These are phyloP conservation scores for Ranitomeya variabilis DNA, from an alignment of 2,113 vertebrate species.

Conservation along the genomic window DNA sequence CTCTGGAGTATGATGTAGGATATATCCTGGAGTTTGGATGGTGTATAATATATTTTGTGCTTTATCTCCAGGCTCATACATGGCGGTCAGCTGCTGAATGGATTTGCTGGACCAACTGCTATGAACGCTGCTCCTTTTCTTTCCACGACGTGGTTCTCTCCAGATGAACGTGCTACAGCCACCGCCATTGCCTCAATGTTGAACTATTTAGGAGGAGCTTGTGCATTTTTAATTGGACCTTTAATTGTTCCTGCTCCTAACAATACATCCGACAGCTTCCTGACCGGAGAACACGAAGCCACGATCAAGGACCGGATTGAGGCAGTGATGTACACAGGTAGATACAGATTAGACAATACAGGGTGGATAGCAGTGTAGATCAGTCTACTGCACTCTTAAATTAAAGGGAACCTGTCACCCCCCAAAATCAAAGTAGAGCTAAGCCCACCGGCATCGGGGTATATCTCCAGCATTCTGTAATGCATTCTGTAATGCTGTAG, in stretches of 20 bases:
- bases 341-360: background rate
- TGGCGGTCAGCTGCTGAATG: conserved; percentile 90
- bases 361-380: no score
- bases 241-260: conserved; percentile 91
- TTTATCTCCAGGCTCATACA: conserved; percentile 85
- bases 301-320: conserved; percentile 87
- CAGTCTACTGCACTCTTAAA: no score
- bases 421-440: no score
- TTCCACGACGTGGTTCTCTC: conserved; percentile 95
- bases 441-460: no score
- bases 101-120: conserved; percentile 90
- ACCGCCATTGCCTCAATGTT: conserved; percentile 90
- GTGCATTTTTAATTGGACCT: conserved; percentile 87
- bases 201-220: conserved; percentile 84
- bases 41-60: conserved; percentile 12
- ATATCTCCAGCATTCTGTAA: no score
- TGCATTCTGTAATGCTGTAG: no score
- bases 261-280: conserved; percentile 66
- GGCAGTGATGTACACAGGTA: conserved; percentile 91
- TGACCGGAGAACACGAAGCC: conserved; percentile 56
- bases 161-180: conserved; percentile 92
- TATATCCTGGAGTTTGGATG: background rate
- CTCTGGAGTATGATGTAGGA: background rate
- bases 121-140: conserved; percentile 92
- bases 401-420: no score